Evolutionary conservation across 2,797 vertebrate genomes (phyloP).

Genomic region (Pelochelys cantorii): DNA sequence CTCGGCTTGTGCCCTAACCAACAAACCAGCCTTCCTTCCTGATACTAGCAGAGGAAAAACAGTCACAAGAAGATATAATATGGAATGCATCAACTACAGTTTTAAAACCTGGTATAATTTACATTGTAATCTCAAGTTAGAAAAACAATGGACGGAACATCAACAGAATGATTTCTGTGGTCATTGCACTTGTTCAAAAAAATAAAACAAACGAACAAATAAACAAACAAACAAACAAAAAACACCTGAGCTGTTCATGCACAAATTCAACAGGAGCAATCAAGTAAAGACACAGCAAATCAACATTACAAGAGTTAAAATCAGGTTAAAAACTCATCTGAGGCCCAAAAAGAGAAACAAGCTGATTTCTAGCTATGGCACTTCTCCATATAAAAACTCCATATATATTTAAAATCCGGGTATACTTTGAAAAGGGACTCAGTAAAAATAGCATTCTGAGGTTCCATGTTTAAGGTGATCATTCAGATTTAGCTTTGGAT

Average conservation of each 20-base stretch:
- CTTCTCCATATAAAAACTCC: too few relatives aligned
- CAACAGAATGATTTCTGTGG: too few relatives aligned
- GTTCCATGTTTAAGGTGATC: too few relatives aligned
- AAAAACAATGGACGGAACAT: too few relatives aligned
- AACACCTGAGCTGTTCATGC: neutral
- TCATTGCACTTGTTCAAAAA: neutral
- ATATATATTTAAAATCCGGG: too few relatives aligned
- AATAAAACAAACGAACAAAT: neutral
- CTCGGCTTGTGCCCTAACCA: fast-evolving
- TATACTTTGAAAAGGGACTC: too few relatives aligned
- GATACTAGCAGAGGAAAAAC: neutral
- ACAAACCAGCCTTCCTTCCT: neutral
- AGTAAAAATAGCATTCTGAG: too few relatives aligned
- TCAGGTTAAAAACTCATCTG: fast-evolving
- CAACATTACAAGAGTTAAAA: neutral
- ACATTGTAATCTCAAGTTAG: neutral
- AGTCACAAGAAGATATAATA: fast-evolving
- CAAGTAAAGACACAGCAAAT: neutral
- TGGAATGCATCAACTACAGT: neutral
- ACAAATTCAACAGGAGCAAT: neutral
- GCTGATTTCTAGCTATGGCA: neutral
- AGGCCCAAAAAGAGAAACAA: neutral
- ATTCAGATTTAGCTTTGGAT: too few relatives aligned
- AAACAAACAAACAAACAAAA: too few relatives aligned
- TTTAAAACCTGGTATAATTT: neutral